These are phyloP conservation scores for Steatocranus sp. DNA, from an alignment of 2,797 vertebrate species.

Conservation along the genomic window DNA sequence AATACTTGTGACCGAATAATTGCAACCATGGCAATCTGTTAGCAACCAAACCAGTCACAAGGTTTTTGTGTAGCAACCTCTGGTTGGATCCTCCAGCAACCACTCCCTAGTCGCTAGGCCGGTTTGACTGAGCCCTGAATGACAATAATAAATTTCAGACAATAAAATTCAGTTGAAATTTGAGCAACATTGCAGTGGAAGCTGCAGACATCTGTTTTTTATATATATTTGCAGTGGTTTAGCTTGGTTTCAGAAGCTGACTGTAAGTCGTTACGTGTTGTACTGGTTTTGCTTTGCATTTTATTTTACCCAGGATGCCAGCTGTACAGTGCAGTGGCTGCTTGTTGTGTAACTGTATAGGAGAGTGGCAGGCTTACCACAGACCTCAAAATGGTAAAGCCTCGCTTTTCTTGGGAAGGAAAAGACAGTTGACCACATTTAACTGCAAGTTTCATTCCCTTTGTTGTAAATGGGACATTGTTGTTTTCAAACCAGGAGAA, in stretches of 20 bases:
- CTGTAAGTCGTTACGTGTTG: background rate
- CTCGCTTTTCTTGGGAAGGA: slow-evolving; percentile 43
- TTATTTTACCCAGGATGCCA: slow-evolving; percentile 1
- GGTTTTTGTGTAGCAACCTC: background rate
- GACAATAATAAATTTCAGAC: background rate
- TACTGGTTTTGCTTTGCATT: slow-evolving; percentile 4
- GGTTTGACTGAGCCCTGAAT: background rate
- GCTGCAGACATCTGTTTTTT: background rate
- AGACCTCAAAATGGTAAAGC: slow-evolving; percentile 48
- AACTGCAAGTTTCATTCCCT: slow-evolving; percentile 54
- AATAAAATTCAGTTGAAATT: background rate
- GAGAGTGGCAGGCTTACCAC: slow-evolving; percentile 5
- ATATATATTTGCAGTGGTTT: background rate
- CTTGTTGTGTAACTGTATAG: slow-evolving; percentile 34
- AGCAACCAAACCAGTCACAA: background rate
- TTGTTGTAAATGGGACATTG: background rate
- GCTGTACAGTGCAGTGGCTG: slow-evolving; percentile 24
- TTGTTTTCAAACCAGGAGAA: background rate
- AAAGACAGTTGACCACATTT: slow-evolving; percentile 69
- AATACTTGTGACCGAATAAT: background rate
- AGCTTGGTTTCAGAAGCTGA: background rate
- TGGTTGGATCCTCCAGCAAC: background rate
- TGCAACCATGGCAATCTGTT: background rate
- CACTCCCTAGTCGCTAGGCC: background rate
- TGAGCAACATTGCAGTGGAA: background rate